Conservation (phyloP, 2,888 invertebrate genomes). For the Aradus depressus region DNA sequence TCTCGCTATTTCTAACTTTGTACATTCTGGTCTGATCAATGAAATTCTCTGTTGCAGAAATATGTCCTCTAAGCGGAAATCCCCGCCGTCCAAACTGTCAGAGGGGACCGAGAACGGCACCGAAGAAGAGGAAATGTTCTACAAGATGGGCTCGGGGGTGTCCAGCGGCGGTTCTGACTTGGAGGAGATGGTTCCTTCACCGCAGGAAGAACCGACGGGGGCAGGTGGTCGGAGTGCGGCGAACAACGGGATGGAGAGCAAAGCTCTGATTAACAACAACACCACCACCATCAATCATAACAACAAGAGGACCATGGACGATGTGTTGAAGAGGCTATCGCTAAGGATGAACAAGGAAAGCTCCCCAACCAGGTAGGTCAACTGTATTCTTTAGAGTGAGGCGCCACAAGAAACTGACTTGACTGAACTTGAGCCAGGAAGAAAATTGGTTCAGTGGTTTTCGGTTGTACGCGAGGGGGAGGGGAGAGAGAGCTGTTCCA, state of each 20-base stretch:
- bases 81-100: slow-evolving; percentile 83
- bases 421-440: too few relatives aligned
- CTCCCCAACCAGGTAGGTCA: slow-evolving; percentile 57
- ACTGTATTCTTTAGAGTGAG: too few relatives aligned
- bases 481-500: too few relatives aligned
- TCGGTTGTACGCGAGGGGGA: too few relatives aligned
- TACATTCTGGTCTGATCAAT: too few relatives aligned
- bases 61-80: slow-evolving; percentile 96
- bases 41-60: slow-evolving; percentile 60
- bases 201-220: slow-evolving; percentile 31
- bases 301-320: slow-evolving; percentile 76
- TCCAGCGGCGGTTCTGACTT: slow-evolving; percentile 39
- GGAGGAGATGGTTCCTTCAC: slow-evolving; percentile 38
- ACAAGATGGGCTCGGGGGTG: slow-evolving; percentile 37
- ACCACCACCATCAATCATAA: slow-evolving; percentile 46
- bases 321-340: slow-evolving; percentile 74
- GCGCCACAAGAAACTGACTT: too few relatives aligned
- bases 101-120: slow-evolving; percentile 55
- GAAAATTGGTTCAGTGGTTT: too few relatives aligned
- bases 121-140: slow-evolving; percentile 32
- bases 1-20: too few relatives aligned
- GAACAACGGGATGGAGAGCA: too few relatives aligned
- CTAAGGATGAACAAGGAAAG: slow-evolving; percentile 68
- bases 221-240: too few relatives aligned
- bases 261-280: slow-evolving; percentile 46